Evolutionary conservation across 2,797 vertebrate genomes (phyloP).

Genomic region (Macrochelys suwanniensis): DNA sequence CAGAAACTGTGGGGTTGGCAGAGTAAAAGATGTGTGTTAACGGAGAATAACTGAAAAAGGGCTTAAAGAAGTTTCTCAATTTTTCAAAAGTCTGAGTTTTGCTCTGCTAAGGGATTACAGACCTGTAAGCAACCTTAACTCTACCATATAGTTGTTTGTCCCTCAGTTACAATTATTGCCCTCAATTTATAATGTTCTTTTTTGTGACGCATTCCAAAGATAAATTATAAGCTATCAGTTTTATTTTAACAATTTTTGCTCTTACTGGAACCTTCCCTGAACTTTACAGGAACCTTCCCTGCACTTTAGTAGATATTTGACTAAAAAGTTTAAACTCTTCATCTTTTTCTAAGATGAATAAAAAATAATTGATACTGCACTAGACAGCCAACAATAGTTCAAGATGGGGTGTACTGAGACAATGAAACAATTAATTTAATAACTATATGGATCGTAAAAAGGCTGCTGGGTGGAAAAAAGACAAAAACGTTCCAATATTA

Average conservation of each 20-base stretch:
- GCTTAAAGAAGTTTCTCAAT: not conserved
- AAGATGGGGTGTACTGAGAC: no score
- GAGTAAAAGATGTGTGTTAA: not conserved
- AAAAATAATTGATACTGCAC: no score
- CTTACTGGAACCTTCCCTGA: not conserved
- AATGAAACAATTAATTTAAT: not conserved
- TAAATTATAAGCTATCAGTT: not conserved
- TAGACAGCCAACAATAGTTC: no score
- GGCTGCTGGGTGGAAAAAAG: not conserved
- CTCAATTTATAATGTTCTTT: not conserved
- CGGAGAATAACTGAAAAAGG: not conserved
- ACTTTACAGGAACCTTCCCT: no score
- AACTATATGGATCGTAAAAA: not conserved
- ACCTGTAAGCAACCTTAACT: no score
- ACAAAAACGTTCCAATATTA: not conserved
- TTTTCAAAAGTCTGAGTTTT: no score
- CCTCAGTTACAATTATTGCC: not conserved
- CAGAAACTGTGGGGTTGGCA: no score
- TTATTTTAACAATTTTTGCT: not conserved
- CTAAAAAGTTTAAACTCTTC: no score
- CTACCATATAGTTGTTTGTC: no score
- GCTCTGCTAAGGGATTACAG: no score
- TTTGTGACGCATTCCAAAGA: not conserved
- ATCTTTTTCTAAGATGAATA: no score
- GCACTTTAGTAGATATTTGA: no score